These are phyloP conservation scores for Promerops cafer DNA, from an alignment of 2,113 vertebrate genomes.

Conservation along the genomic window DNA sequence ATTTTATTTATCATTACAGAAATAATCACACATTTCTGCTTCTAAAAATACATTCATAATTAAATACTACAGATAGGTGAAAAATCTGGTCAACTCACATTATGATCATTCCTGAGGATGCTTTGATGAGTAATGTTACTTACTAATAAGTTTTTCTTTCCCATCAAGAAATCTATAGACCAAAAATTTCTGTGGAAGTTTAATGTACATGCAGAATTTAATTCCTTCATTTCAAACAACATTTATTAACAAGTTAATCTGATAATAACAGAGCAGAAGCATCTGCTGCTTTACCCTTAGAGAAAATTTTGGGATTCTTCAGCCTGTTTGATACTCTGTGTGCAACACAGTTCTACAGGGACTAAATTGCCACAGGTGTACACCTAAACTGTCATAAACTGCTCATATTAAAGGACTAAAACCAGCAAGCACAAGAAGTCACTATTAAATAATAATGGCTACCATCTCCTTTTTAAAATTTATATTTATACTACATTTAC, in stretches of 20 bases:
- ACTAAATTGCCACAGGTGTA: background rate
- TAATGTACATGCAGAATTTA: background rate
- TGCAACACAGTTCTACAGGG: background rate
- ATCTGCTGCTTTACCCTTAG: background rate
- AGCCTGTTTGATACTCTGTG: background rate
- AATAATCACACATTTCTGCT: background rate
- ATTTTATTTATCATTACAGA: background rate
- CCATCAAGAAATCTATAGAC: background rate
- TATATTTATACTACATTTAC: background rate
- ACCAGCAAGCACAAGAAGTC: background rate
- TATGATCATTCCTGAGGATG: background rate
- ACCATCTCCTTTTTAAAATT: background rate
- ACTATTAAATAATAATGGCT: background rate
- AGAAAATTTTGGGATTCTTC: background rate
- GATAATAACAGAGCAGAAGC: background rate
- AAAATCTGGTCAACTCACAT: background rate
- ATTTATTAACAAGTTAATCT: background rate
- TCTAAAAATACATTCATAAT: background rate
- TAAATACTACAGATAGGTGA: background rate
- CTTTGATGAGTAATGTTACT: background rate
- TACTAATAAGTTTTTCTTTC: background rate
- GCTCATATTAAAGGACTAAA: background rate
- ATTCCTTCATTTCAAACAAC: background rate
- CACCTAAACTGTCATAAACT: background rate
- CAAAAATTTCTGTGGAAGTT: background rate